A percentile compares a stretch with the other conserved stretches of the same genome.
Evolutionary conservation across 1,140 invertebrate species (phyloP).

Genomic region (Subanguina moxae): DNA sequence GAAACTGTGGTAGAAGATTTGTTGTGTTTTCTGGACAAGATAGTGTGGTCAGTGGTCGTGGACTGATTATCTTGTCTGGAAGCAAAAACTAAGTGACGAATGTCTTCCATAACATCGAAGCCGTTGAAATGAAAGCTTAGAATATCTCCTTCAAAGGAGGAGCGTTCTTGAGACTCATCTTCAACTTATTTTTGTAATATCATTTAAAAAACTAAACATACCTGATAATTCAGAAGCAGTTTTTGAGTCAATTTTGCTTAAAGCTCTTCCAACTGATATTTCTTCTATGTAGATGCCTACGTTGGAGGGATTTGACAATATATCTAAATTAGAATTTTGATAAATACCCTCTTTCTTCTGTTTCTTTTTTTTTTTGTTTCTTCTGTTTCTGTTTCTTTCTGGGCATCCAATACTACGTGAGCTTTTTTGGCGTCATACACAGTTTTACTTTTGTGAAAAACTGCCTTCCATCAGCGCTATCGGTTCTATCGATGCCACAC

Average conservation of each 20-base stretch:
- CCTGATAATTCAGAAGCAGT: constrained; percentile 1
- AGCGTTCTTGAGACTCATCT: constrained; percentile 35
- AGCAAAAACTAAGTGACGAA: neutral
- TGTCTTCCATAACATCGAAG: constrained; percentile 27
- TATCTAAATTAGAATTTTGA: neutral
- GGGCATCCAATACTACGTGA: no score
- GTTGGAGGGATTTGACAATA: neutral
- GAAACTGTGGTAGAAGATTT: constrained; percentile 22
- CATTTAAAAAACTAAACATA: neutral
- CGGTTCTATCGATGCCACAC: no score
- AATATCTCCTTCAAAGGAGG: constrained; percentile 34
- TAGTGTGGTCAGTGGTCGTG: neutral
- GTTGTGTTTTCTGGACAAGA: neutral
- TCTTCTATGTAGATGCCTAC: constrained; percentile 9
- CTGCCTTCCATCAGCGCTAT: no score
- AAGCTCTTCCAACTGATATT: neutral
- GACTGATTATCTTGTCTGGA: neutral
- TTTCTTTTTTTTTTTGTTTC: no score
- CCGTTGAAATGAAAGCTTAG: constrained; percentile 41
- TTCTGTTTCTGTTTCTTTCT: no score
- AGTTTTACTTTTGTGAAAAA: no score
- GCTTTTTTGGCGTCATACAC: no score
- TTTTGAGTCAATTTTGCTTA: neutral
- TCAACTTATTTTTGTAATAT: neutral
- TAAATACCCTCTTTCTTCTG: no score